Evolutionary conservation across 2,888 invertebrate genomes (phyloP).

Genomic region (Patella caerulea): DNA sequence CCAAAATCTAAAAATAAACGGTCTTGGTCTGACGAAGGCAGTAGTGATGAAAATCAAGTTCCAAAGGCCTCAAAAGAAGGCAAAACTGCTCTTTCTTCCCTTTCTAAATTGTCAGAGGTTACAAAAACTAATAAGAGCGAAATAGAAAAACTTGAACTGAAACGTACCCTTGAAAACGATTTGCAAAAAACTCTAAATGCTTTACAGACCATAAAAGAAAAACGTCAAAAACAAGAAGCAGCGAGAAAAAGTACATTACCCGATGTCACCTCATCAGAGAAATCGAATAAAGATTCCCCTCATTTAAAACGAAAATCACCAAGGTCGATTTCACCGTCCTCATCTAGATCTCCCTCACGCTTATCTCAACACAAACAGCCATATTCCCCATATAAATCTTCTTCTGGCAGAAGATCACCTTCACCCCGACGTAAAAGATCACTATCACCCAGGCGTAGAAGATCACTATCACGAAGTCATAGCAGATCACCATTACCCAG

Average conservation of each 20-base stretch:
- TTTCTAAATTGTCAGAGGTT: neutral
- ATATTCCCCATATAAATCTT: neutral
- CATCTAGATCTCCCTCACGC: neutral
- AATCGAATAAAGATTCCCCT: neutral
- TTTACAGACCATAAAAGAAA: slow-evolving; percentile 3
- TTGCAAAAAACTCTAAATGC: neutral
- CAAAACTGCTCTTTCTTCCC: slow-evolving; percentile 7
- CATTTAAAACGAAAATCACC: slow-evolving; percentile 6
- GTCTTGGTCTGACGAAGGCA: slow-evolving; percentile 25
- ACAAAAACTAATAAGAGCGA: slow-evolving; percentile 10
- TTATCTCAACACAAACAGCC: neutral
- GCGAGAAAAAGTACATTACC: neutral
- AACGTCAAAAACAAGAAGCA: slow-evolving; percentile 3
- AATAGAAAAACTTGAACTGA: slow-evolving; percentile 14
- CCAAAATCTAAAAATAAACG: neutral
- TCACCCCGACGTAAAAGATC: slow-evolving; percentile 15
- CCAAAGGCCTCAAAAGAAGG: slow-evolving; percentile 12
- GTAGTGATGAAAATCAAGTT: slow-evolving; percentile 23
- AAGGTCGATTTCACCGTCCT: slow-evolving; percentile 11
- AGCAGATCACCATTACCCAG: slow-evolving; percentile 19
- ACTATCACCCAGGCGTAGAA: slow-evolving; percentile 6
- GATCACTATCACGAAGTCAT: slow-evolving; percentile 15
- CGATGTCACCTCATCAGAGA: slow-evolving; percentile 11
- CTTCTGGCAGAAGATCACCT: neutral
- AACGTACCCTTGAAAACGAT: slow-evolving; percentile 3